Conservation (phyloP, 2,113 vertebrate genomes). For the Larimichthys crocea region DNA sequence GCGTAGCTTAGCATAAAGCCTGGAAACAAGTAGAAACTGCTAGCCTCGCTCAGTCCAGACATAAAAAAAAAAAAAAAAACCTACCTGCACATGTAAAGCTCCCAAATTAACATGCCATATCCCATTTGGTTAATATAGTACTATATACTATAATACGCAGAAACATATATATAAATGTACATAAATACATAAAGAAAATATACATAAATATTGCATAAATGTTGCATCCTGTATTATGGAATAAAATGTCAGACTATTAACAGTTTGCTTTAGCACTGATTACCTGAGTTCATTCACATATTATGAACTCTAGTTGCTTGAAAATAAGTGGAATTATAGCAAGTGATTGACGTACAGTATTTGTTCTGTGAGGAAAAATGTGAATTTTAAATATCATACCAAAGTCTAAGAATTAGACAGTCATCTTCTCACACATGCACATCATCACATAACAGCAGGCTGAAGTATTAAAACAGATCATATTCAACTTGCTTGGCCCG, state of each 20-base stretch:
- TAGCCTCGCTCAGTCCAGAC: not conserved
- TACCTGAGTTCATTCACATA: not conserved
- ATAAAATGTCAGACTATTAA: not conserved
- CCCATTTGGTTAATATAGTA: not conserved
- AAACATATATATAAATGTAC: too few species aligned
- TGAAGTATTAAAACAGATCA: slow-evolving; percentile 58
- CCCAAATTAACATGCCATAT: not conserved
- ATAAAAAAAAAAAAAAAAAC: not conserved
- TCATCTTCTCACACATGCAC: not conserved
- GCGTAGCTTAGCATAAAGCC: not conserved
- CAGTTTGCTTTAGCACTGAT: not conserved
- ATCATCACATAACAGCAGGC: slow-evolving; percentile 9
- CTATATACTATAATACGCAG: too few species aligned
- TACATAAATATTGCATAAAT: not conserved
- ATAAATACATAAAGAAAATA: too few species aligned
- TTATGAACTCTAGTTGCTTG: not conserved
- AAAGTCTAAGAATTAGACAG: not conserved
- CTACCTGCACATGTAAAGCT: not conserved
- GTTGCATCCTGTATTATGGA: too few species aligned
- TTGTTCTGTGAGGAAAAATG: not conserved
- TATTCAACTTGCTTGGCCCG: slow-evolving; percentile 21
- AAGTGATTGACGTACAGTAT: not conserved
- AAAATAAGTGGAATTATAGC: not conserved
- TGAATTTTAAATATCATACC: not conserved
- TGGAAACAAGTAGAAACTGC: too few species aligned